Evolutionary conservation across 2,797 vertebrate genomes (phyloP).

Genomic region (Hoplostethus mediterraneus): DNA sequence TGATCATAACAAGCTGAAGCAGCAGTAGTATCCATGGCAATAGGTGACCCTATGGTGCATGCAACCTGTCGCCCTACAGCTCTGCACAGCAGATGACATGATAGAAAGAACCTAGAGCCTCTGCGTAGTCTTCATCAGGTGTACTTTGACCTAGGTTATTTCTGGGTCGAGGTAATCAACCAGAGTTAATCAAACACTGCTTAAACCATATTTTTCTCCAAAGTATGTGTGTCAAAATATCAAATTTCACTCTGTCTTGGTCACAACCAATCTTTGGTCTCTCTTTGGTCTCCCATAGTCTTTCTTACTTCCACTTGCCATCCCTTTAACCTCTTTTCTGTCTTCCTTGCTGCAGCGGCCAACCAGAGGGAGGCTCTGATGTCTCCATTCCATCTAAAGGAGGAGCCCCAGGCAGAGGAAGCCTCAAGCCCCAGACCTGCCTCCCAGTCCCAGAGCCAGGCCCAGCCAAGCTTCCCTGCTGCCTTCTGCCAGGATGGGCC

Average conservation of each 20-base stretch:
- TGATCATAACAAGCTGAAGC: not conserved
- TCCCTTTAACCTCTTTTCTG: constrained; percentile 9
- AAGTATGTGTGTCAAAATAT: not conserved
- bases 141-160: not conserved
- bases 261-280: not conserved
- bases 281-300: not conserved
- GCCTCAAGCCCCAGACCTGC: constrained; percentile 82
- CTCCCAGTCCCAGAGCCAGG: constrained; percentile 79
- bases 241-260: constrained; percentile 5
- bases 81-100: not conserved
- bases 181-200: not conserved
- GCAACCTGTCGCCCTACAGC: not conserved
- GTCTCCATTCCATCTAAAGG: constrained; percentile 94
- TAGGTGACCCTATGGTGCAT: constrained; percentile 2
- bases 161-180: constrained; percentile 5
- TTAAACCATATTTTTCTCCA: not conserved
- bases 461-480: constrained; percentile 77
- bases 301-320: not conserved
- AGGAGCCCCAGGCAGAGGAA: constrained; percentile 93
- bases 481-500: constrained; percentile 87
- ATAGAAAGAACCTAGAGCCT: not conserved
- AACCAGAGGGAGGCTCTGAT: constrained; percentile 97
- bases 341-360: constrained; percentile 86
- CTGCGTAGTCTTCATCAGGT: not conserved
- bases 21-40: not conserved